phyloP scores from a whole-genome alignment of 2,113 vertebrate genomes.

The Anolis carolinensis region DNA sequence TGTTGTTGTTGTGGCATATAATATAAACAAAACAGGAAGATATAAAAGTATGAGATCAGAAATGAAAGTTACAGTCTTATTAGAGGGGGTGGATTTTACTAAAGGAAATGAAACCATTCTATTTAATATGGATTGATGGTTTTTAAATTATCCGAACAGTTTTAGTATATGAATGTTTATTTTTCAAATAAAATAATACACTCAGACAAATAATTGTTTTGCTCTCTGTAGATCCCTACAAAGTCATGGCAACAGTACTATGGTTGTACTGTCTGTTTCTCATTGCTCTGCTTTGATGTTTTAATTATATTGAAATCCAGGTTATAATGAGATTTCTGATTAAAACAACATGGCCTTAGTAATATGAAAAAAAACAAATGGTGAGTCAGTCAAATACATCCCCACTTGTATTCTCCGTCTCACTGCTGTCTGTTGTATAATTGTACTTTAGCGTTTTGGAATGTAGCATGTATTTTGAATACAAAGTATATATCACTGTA shows the following conservation, averaged over 20 bases:
- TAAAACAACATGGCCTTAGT: slow-evolving; percentile 64
- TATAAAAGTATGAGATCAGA: slow-evolving; percentile 17
- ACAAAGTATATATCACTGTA: not conserved
- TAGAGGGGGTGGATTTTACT: slow-evolving; percentile 60
- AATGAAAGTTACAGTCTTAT: slow-evolving; percentile 5
- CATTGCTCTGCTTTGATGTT: slow-evolving; percentile 61
- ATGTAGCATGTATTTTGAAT: not conserved
- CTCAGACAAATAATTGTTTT: slow-evolving; percentile 58
- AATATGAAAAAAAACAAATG: slow-evolving; percentile 53
- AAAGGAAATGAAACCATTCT: slow-evolving; percentile 26
- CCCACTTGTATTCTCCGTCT: not conserved
- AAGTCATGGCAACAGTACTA: slow-evolving; percentile 38
- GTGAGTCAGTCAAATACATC: slow-evolving; percentile 53
- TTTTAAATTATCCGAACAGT: slow-evolving; percentile 61
- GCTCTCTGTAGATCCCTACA: slow-evolving; percentile 45
- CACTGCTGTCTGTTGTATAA: not conserved
- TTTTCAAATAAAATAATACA: slow-evolving; percentile 58
- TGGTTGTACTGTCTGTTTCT: slow-evolving; percentile 62
- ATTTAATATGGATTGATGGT: slow-evolving; percentile 6
- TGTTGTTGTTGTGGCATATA: no score
- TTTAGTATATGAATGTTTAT: slow-evolving; percentile 62
- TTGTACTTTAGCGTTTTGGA: not conserved
- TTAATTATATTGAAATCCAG: slow-evolving; percentile 60
- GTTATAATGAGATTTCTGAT: slow-evolving; percentile 57
- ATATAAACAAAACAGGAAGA: no score